Conservation (phyloP, 2,888 invertebrate genomes). For the Pilophorus perplexus region DNA sequence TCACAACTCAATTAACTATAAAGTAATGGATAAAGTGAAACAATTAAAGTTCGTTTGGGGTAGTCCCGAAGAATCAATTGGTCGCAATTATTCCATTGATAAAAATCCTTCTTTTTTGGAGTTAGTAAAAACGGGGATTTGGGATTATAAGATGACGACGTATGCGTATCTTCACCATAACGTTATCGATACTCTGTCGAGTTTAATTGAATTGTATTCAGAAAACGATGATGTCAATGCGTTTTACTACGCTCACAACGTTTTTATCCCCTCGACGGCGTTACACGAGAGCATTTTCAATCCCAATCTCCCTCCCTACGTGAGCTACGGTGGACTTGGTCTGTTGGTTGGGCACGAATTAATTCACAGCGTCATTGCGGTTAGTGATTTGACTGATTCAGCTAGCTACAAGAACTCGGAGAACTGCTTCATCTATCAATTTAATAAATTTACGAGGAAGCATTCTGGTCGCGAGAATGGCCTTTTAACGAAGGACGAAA, state of each 20-base stretch:
- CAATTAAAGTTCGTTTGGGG: too few species aligned
- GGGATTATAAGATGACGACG: not conserved
- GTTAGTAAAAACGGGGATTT: not conserved
- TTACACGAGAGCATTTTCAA: conserved; percentile 1
- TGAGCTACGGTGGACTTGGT: not conserved
- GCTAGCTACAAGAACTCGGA: not conserved
- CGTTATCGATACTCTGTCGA: not conserved
- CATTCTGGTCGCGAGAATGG: conserved; percentile 9
- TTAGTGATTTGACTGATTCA: not conserved
- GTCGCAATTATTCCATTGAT: too few species aligned
- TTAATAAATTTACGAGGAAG: not conserved
- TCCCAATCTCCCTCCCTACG: not conserved
- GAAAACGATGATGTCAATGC: not conserved
- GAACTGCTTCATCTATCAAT: conserved; percentile 4
- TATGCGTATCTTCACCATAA: not conserved
- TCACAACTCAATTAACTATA: too few species aligned
- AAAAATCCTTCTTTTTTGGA: not conserved
- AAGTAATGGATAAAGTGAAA: too few species aligned
- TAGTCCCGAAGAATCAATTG: too few species aligned
- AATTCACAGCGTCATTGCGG: not conserved
- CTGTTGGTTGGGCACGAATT: conserved; percentile 4
- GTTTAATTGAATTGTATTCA: not conserved
- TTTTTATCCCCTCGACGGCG: not conserved
- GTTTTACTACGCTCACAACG: not conserved
- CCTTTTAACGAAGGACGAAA: not conserved